These are phyloP conservation scores for Rhagium mordax DNA, from an alignment of 2,888 invertebrate genomes.

Conservation along the genomic window DNA sequence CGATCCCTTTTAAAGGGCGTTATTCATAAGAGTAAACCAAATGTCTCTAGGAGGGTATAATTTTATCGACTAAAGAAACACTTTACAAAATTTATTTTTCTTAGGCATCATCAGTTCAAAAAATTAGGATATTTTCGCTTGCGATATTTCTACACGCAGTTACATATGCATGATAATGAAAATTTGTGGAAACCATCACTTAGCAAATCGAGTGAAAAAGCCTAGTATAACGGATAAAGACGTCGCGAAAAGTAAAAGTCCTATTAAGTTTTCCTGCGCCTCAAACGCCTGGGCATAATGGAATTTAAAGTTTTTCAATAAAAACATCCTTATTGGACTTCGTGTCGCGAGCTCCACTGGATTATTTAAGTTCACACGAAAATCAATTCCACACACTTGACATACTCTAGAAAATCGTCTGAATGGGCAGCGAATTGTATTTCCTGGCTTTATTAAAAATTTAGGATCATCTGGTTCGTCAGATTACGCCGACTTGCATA, in stretches of 20 bases:
- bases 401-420: not conserved
- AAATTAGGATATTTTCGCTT: too few species aligned
- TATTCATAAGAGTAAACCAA: too few species aligned
- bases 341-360: not conserved
- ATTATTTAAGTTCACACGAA: not conserved
- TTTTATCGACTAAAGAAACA: too few species aligned
- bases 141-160: too few species aligned
- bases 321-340: not conserved
- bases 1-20: too few species aligned
- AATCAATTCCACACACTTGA: not conserved
- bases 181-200: not conserved
- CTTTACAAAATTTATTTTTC: too few species aligned
- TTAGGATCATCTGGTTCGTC: not conserved
- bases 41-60: too few species aligned
- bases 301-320: not conserved
- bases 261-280: not conserved
- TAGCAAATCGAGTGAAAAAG: not conserved
- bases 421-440: not conserved
- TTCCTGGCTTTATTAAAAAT: not conserved
- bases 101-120: too few species aligned
- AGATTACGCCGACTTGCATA: too few species aligned
- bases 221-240: not conserved
- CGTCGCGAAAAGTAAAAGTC: not conserved
- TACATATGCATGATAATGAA: not conserved
- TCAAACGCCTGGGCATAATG: not conserved